Percentiles rank a stretch among this genome's conserved stretches.
phyloP scores from a whole-genome alignment of 2,113 vertebrate genomes.

The Ascaphus truei region DNA sequence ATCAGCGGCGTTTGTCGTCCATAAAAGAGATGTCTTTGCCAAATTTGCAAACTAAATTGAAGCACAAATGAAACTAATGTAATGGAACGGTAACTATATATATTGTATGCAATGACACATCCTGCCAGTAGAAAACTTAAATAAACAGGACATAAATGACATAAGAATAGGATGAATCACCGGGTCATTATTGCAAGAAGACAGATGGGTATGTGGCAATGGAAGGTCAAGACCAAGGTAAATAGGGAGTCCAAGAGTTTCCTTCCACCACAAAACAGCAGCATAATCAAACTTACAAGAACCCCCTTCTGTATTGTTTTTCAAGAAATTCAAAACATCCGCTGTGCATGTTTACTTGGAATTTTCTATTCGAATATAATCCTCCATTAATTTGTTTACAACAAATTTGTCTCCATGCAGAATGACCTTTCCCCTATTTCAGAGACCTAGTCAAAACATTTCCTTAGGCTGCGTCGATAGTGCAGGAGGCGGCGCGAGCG shows the following conservation, averaged over 20 bases:
- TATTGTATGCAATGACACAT: background rate
- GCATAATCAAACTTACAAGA: background rate
- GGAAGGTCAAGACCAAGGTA: background rate
- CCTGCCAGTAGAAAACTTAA: background rate
- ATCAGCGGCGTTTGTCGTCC: too few relatives aligned
- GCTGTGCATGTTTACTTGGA: background rate
- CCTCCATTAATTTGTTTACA: background rate
- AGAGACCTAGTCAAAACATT: background rate
- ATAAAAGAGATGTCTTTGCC: background rate
- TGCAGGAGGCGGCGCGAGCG: too few relatives aligned
- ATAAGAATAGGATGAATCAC: slow-evolving; percentile 1
- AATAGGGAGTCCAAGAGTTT: background rate
- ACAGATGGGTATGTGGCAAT: background rate
- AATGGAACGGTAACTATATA: background rate
- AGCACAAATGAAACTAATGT: background rate
- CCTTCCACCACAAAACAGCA: background rate
- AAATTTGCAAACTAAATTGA: background rate
- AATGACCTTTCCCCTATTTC: background rate
- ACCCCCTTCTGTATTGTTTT: too few relatives aligned
- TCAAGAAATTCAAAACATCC: background rate
- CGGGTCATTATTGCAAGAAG: background rate
- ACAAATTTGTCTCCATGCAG: background rate
- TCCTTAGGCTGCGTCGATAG: too few relatives aligned
- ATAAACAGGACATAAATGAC: slow-evolving; percentile 13
- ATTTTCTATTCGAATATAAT: background rate